Conservation (phyloP, 2,113 vertebrate species). For the Erythrocebus patas region DNA sequence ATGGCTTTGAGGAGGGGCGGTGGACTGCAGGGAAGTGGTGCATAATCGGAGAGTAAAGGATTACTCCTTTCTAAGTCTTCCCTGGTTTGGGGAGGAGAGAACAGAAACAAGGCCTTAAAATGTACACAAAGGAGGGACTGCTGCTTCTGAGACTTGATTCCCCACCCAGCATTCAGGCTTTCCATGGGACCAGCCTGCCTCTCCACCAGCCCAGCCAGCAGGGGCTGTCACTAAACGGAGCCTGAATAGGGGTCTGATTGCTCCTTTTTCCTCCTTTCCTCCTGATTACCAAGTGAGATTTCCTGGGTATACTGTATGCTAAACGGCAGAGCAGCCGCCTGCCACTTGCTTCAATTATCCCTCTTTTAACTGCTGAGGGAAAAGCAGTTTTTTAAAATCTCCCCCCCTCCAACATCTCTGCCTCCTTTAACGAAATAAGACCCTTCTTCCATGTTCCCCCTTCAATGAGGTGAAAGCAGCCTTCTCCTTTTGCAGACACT, state of each 20-base stretch:
- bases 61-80: neutral
- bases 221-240: slow-evolving; percentile 84
- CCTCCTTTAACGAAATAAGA: slow-evolving; percentile 76
- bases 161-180: neutral
- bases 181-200: slow-evolving; percentile 12
- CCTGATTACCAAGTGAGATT: slow-evolving; percentile 87
- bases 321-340: slow-evolving; percentile 83
- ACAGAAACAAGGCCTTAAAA: neutral
- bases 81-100: neutral
- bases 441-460: slow-evolving; percentile 58
- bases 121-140: slow-evolving; percentile 11
- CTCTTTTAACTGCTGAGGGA: slow-evolving; percentile 81
- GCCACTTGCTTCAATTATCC: slow-evolving; percentile 85
- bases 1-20: neutral
- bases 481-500: slow-evolving; percentile 14
- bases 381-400: slow-evolving; percentile 76
- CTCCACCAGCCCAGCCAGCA: slow-evolving; percentile 67
- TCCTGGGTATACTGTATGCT: slow-evolving; percentile 87
- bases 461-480: neutral
- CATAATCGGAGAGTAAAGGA: neutral
- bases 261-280: slow-evolving; percentile 81
- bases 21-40: neutral
- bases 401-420: slow-evolving; percentile 55
- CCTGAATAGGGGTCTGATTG: slow-evolving; percentile 88
- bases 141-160: neutral